Conservation (phyloP, 1,140 invertebrate genomes). For the Globodera ellingtonae region DNA sequence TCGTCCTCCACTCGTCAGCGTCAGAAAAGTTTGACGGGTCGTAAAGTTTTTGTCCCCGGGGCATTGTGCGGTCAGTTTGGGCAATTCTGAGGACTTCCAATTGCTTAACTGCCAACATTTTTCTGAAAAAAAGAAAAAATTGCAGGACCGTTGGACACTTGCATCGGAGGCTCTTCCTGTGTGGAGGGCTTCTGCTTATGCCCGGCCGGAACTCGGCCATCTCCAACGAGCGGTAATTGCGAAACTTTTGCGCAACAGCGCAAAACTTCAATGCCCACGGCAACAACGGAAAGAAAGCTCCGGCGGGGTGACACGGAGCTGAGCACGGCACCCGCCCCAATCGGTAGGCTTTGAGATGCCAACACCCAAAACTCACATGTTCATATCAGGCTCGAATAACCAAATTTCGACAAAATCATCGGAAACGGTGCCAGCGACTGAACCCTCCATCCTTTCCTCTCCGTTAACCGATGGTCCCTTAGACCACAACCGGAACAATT, state of each 20-base stretch:
- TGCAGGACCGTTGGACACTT: constrained; percentile 59
- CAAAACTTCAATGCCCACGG: neutral
- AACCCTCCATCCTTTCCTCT: neutral
- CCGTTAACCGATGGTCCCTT: neutral
- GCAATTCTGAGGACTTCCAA: neutral
- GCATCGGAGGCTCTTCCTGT: constrained; percentile 57
- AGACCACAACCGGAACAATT: constrained; percentile 5
- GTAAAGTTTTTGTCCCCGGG: constrained; percentile 16
- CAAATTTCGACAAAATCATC: no score
- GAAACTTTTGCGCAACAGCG: constrained; percentile 38
- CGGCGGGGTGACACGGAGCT: neutral
- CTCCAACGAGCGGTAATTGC: constrained; percentile 40
- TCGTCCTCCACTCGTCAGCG: neutral
- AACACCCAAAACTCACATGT: no score
- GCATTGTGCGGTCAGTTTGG: constrained; percentile 35
- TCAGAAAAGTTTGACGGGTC: neutral
- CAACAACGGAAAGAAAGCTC: neutral
- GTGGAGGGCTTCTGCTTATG: constrained; percentile 60
- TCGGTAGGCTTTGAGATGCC: neutral
- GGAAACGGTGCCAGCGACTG: neutral
- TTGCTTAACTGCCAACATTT: neutral
- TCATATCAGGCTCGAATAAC: no score
- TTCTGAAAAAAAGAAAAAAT: neutral
- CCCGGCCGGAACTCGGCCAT: constrained; percentile 54
- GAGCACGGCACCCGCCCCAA: neutral